Evolutionary conservation across 1,140 invertebrate genomes (phyloP).

Genomic region (Drosophila nigrodunni): DNA sequence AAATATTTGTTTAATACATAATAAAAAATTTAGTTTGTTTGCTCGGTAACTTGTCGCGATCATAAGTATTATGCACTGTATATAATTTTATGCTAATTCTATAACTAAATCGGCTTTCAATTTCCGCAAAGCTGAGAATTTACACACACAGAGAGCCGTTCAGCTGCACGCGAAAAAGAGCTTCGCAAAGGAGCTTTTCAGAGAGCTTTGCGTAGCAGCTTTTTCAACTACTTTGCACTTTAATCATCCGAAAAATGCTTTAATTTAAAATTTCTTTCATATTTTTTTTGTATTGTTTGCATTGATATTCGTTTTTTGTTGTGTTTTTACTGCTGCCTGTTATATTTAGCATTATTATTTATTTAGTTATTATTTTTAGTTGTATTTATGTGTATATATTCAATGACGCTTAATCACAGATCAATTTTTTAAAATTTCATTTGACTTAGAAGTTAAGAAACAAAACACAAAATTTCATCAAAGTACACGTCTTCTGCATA

Average conservation of each 20-base stretch:
- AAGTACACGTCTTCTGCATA: conserved; percentile 28
- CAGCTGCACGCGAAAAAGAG: conserved; percentile 26
- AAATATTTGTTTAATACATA: conserved; percentile 71
- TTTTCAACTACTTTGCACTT: conserved; percentile 24
- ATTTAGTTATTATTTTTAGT: conserved; percentile 24
- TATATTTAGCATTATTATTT: conserved; percentile 37
- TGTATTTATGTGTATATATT: conserved; percentile 59
- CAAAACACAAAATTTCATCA: conserved; percentile 59
- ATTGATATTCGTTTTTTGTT: conserved; percentile 51
- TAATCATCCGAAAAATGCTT: conserved; percentile 61
- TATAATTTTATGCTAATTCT: conserved; percentile 62
- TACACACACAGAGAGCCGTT: conserved; percentile 33
- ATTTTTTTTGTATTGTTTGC: conserved; percentile 51
- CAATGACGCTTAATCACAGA: conserved; percentile 83
- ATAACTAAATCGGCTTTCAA: conserved; percentile 64
- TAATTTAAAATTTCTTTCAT: conserved; percentile 41
- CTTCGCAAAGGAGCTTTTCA: conserved; percentile 29
- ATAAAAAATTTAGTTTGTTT: conserved; percentile 75
- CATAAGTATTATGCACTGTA: conserved; percentile 69
- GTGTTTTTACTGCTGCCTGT: conserved; percentile 29
- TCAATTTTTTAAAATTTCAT: conserved; percentile 81
- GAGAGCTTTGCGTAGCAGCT: conserved; percentile 26
- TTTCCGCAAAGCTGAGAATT: conserved; percentile 49
- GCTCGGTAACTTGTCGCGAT: conserved; percentile 63
- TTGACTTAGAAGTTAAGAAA: conserved; percentile 83